phyloP scores from a whole-genome alignment of 2,888 invertebrate species.

The Boloria euphrosyne region DNA sequence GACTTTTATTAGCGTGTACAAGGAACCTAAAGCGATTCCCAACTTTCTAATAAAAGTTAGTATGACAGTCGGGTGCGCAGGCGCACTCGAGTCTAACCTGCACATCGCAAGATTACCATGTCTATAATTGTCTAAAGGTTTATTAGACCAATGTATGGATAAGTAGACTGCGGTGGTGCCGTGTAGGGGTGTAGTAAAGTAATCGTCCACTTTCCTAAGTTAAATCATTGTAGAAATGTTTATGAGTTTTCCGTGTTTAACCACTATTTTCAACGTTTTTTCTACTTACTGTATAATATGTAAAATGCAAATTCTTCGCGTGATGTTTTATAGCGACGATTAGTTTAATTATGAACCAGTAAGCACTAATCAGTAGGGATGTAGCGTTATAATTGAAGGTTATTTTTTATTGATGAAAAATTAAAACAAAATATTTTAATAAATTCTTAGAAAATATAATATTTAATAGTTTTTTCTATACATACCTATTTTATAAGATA shows the following conservation, averaged over 20 bases:
- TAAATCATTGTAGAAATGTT: slow-evolving; percentile 27
- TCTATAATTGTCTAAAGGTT: too few relatives aligned
- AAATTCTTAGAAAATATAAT: too few relatives aligned
- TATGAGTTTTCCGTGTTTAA: slow-evolving; percentile 21
- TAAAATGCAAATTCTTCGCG: slow-evolving; percentile 31
- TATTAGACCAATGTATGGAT: too few relatives aligned
- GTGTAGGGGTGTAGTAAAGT: neutral
- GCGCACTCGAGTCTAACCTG: too few relatives aligned
- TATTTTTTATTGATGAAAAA: neutral
- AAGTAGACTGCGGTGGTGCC: too few relatives aligned
- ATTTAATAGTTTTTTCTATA: too few relatives aligned
- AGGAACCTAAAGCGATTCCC: too few relatives aligned
- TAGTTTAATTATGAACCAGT: slow-evolving; percentile 13
- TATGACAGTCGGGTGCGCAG: too few relatives aligned
- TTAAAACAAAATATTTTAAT: neutral
- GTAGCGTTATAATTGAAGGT: slow-evolving; percentile 1
- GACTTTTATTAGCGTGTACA: too few relatives aligned
- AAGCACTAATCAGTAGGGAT: neutral
- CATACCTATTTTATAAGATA: too few relatives aligned
- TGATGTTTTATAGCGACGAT: slow-evolving; percentile 17
- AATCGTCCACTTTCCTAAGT: slow-evolving; percentile 14
- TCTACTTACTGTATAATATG: slow-evolving; percentile 16
- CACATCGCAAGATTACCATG: too few relatives aligned
- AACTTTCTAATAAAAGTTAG: too few relatives aligned
- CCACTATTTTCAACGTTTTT: slow-evolving; percentile 19